Base-by-base conservation (phyloP, 2,888 invertebrate species). In the Coleophora flavipennella region DNA sequence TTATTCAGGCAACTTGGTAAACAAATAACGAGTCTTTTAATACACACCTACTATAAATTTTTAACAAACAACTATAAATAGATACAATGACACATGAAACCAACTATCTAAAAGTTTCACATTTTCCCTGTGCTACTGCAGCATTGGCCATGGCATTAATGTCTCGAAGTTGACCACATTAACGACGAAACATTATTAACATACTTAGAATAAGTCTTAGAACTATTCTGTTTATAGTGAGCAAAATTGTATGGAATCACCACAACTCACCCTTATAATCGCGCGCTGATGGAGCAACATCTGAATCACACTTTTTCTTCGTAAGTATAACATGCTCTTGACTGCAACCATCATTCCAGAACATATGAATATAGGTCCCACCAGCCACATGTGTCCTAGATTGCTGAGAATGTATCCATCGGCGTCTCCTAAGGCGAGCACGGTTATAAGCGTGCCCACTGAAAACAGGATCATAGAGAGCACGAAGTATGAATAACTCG, bases 301-400 rank as follows among this genome's bases (percentile, higher is more conserved):
- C 66, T 89, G 88, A 49, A 89, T 87, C 31, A 89, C 87, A 57
- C 89, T 89, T 62, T 89, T 89, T 61, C 88, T 81, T 51, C 89
- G 78, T 48, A 90, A 73, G 66, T 89, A 89, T 36, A 90, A 64
- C 80, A 89, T 87, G 57, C 89, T 89, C 60, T 89, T 89, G n/a
- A 89, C 87, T 33, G 89, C 89, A 39, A 90, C 87, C 89, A 89
- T 89, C 71, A 89, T 85, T 49, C 89, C 89, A 47, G 89, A 89
- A 70, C 89, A 88, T 62, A 89, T 88, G 62, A 89, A 89, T 60
- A 89, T 88, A 38, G 89, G 89, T 43, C 89, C 89, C 43, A 89
- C 88, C 11, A 89, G 81, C 89, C 89, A 89, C 89, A 89, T 88
- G 77, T 89, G 89, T 45, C 89, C 89, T 51, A 90, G 73, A 70